Evolutionary conservation across 2,113 vertebrate genomes (phyloP).

Genomic region (Pyxicephalus adspersus): DNA sequence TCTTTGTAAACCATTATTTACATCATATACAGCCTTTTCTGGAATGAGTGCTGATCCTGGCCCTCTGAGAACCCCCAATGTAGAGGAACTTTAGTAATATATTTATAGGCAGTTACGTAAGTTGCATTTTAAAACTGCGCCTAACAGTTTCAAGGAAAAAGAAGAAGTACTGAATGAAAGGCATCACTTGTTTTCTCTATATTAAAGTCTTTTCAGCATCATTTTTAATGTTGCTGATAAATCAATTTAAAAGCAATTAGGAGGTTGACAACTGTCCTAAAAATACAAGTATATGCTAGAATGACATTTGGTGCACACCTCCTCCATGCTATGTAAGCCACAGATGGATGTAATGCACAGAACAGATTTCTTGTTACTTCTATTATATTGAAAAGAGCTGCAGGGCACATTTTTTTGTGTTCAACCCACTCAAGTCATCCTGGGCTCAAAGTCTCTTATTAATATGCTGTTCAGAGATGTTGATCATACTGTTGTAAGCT

Average conservation of each 20-base stretch:
- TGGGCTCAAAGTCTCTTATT: constrained; percentile 27
- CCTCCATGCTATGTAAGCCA: neutral
- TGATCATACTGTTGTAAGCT: neutral
- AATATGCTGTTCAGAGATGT: constrained; percentile 2
- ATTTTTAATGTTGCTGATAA: too few species aligned
- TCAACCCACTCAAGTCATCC: constrained; percentile 26
- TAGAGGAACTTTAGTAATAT: too few species aligned
- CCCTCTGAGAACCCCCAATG: too few species aligned
- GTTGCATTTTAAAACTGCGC: too few species aligned
- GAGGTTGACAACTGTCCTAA: neutral
- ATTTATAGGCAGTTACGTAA: too few species aligned
- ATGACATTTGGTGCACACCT: neutral
- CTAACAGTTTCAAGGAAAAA: too few species aligned
- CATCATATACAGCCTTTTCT: too few species aligned
- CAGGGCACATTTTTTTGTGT: constrained; percentile 33
- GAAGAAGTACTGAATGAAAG: too few species aligned
- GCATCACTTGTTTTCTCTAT: too few species aligned
- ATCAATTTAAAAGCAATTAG: neutral
- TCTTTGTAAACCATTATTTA: too few species aligned
- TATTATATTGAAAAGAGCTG: constrained; percentile 27
- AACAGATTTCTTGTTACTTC: constrained; percentile 9
- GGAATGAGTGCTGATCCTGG: too few species aligned
- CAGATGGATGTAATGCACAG: neutral
- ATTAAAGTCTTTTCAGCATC: too few species aligned
- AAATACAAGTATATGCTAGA: neutral